Evolutionary conservation across 2,797 vertebrate genomes (phyloP).

Genomic region (Cichlasoma orientale): DNA sequence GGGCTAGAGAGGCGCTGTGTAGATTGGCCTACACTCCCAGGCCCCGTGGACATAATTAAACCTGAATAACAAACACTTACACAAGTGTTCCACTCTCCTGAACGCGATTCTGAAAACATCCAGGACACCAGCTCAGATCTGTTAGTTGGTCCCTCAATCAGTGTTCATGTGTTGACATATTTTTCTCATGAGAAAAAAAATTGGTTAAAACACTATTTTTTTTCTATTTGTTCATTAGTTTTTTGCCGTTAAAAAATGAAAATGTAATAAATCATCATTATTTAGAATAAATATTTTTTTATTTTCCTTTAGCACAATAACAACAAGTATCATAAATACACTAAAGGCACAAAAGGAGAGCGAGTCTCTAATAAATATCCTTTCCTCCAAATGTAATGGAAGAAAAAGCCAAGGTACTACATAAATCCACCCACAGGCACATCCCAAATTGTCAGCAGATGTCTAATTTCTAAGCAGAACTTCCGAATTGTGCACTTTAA

Average conservation of each 20-base stretch:
- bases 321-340: background rate
- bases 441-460: constrained; percentile 33
- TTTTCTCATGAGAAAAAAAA: constrained; percentile 37
- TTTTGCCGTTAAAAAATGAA: background rate
- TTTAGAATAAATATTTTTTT: background rate
- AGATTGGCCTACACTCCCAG: constrained; percentile 81
- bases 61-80: constrained; percentile 86
- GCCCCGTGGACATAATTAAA: constrained; percentile 88
- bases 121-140: constrained; percentile 71
- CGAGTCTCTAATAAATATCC: constrained; percentile 9
- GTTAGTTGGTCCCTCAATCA: constrained; percentile 70
- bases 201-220: background rate
- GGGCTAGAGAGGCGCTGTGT: constrained; percentile 78
- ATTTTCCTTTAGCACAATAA: background rate
- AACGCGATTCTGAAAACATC: constrained; percentile 75
- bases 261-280: background rate
- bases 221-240: too few species aligned
- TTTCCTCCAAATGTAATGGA: constrained; percentile 4
- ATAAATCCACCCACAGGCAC: constrained; percentile 20
- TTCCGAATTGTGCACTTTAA: constrained; percentile 43
- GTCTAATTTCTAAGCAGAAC: constrained; percentile 36
- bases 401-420: constrained; percentile 12
- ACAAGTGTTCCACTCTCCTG: constrained; percentile 74
- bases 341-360: background rate
- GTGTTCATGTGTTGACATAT: constrained; percentile 64